Conservation (phyloP, 1,140 invertebrate species). For the Pseudomyrmex dendroicus region DNA sequence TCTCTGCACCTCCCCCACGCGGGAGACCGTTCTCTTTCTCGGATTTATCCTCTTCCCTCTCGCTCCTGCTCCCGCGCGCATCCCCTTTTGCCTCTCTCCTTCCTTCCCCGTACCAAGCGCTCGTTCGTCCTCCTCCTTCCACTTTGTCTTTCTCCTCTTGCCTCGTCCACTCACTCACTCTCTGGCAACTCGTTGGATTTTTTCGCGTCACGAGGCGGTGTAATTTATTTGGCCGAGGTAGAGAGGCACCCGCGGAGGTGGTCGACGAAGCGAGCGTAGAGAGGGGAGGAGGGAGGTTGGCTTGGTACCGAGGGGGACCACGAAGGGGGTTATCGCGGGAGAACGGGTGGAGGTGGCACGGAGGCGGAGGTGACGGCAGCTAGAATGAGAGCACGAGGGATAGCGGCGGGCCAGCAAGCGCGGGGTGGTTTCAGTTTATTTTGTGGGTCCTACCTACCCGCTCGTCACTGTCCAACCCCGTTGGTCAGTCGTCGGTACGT, state of each 20-base stretch:
- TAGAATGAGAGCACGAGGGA: slow-evolving; percentile 72
- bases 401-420: slow-evolving; percentile 31
- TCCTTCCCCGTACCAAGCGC: slow-evolving; percentile 29
- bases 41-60: slow-evolving; percentile 56
- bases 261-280: slow-evolving; percentile 57
- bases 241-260: slow-evolving; percentile 71
- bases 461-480: slow-evolving; percentile 82
- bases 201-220: slow-evolving; percentile 85
- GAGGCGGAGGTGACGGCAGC: slow-evolving; percentile 75
- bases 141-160: slow-evolving; percentile 56
- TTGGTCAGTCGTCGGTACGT: slow-evolving; percentile 65
- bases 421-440: slow-evolving; percentile 82
- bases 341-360: slow-evolving; percentile 68
- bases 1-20: slow-evolving; percentile 38
- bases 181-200: slow-evolving; percentile 83
- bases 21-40: slow-evolving; percentile 53
- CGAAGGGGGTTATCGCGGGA: slow-evolving; percentile 60
- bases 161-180: slow-evolving; percentile 75
- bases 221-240: slow-evolving; percentile 84
- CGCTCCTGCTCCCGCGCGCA: slow-evolving; percentile 21
- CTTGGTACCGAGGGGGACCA: slow-evolving; percentile 40
- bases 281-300: slow-evolving; percentile 30
- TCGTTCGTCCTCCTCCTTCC: slow-evolving; percentile 15
- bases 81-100: neutral
- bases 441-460: slow-evolving; percentile 81